A percentile compares a stretch with the other conserved stretches of the same genome.
Evolutionary conservation across 2,797 vertebrate species (phyloP).

Genomic region (Sebastes baramenuke): DNA sequence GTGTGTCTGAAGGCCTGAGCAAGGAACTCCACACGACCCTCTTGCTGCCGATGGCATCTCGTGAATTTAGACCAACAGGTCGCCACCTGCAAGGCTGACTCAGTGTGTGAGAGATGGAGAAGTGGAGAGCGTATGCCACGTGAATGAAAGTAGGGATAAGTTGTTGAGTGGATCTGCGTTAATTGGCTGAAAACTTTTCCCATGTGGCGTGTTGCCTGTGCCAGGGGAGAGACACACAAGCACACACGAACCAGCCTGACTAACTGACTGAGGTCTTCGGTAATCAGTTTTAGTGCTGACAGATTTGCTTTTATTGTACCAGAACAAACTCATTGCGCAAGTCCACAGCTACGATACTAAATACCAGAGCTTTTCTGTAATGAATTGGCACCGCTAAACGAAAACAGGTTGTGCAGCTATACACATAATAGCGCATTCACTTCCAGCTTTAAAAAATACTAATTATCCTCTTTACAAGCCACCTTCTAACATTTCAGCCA

Average conservation of each 20-base stretch:
- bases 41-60: slow-evolving; percentile 31
- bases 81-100: slow-evolving; percentile 45
- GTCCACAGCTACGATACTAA: slow-evolving; percentile 9
- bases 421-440: slow-evolving; percentile 35
- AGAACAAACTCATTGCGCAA: slow-evolving; percentile 38
- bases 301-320: slow-evolving; percentile 35
- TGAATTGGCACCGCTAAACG: slow-evolving; percentile 18
- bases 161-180: slow-evolving; percentile 35
- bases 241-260: slow-evolving; percentile 5
- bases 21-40: slow-evolving; percentile 18
- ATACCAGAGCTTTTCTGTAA: slow-evolving; percentile 46
- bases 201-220: slow-evolving; percentile 29
- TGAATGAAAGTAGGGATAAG: slow-evolving; percentile 14
- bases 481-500: slow-evolving; percentile 47
- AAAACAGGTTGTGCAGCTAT: slow-evolving; percentile 48
- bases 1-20: slow-evolving; percentile 23
- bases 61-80: slow-evolving; percentile 43
- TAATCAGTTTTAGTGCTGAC: slow-evolving; percentile 26
- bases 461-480: slow-evolving; percentile 50
- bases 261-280: slow-evolving; percentile 10
- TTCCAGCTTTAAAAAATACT: slow-evolving; percentile 29
- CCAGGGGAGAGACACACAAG: slow-evolving; percentile 20
- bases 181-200: slow-evolving; percentile 51
- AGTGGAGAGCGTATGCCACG: slow-evolving; percentile 4
- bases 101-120: slow-evolving; percentile 3